phyloP scores from a whole-genome alignment of 2,113 vertebrate species.

The Noctilio leporinus region DNA sequence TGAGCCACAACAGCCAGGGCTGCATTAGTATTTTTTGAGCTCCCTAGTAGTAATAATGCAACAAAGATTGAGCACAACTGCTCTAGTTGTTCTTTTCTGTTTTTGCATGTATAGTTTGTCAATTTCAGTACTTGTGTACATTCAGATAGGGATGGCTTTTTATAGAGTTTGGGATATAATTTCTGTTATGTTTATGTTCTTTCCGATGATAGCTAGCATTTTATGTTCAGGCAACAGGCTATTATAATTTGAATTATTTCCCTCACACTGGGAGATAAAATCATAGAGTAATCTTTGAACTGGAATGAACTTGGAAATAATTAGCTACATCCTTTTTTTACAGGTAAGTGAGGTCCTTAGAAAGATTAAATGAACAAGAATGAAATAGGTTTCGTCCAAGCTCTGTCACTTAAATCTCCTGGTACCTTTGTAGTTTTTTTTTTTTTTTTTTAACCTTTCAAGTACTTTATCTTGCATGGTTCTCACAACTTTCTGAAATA shows the following conservation, averaged over 20 bases:
- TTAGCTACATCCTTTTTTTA: not conserved
- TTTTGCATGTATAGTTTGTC: not conserved
- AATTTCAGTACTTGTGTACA: not conserved
- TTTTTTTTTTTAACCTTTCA: not conserved
- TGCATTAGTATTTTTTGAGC: not conserved
- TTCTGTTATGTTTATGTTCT: conserved; percentile 45
- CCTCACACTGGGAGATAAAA: conserved; percentile 25
- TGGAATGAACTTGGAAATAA: conserved; percentile 47
- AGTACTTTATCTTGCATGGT: not conserved
- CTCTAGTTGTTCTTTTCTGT: not conserved
- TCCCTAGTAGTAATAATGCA: not conserved
- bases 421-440: not conserved
- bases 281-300: conserved; percentile 37
- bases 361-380: conserved; percentile 29
- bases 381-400: not conserved
- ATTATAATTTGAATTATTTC: conserved; percentile 51
- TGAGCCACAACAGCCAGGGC: too few relatives aligned
- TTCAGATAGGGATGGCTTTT: conserved; percentile 39
- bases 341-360: not conserved
- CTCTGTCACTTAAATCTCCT: not conserved
- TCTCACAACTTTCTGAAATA: not conserved
- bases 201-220: conserved; percentile 44
- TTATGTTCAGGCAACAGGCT: conserved; percentile 61
- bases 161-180: conserved; percentile 31
- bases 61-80: not conserved